phyloP scores from a whole-genome alignment of 2,888 invertebrate species.

The Anthophora plumipes region DNA sequence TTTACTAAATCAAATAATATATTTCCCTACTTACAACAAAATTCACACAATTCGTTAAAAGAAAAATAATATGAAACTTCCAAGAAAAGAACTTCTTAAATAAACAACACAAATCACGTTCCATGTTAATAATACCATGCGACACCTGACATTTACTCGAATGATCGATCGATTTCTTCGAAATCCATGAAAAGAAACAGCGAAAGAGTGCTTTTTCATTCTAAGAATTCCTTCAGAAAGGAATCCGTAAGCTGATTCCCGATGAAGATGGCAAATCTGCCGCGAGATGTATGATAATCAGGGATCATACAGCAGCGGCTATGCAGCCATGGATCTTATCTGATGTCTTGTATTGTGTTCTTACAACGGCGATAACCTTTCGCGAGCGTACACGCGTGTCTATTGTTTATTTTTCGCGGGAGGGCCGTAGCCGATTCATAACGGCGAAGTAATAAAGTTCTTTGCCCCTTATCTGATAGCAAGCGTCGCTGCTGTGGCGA shows the following conservation, averaged over 20 bases:
- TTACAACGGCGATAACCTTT: slow-evolving; percentile 64
- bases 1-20: too few species aligned
- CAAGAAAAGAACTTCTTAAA: not conserved
- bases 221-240: not conserved
- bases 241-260: slow-evolving; percentile 3
- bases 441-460: slow-evolving; percentile 71
- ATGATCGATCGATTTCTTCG: too few species aligned
- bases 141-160: too few species aligned
- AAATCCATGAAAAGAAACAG: too few species aligned
- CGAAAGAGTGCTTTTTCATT: not conserved
- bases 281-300: slow-evolving; percentile 68
- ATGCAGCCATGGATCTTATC: slow-evolving; percentile 53
- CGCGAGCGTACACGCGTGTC: slow-evolving; percentile 54
- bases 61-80: too few species aligned
- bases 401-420: slow-evolving; percentile 66
- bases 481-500: slow-evolving; percentile 45
- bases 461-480: slow-evolving; percentile 66
- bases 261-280: slow-evolving; percentile 62
- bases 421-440: slow-evolving; percentile 61
- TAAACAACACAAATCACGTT: too few species aligned
- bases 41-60: too few species aligned
- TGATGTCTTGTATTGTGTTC: slow-evolving; percentile 68
- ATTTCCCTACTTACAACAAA: too few species aligned
- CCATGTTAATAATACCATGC: not conserved
- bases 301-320: slow-evolving; percentile 49